Conservation (phyloP, 2,113 vertebrate species). For the Crocuta crocuta region DNA sequence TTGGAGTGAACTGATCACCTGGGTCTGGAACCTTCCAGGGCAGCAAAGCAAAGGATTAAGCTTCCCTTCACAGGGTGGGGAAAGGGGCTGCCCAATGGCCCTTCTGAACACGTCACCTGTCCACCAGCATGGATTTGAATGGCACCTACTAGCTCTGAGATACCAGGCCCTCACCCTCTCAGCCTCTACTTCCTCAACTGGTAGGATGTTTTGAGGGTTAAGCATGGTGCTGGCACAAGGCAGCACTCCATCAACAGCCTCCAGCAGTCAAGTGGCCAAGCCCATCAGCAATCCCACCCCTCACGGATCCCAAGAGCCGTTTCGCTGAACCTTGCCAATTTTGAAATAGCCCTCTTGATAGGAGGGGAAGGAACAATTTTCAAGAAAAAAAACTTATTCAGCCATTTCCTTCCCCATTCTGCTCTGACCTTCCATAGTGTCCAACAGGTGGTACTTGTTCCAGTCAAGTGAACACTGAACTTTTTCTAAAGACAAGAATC, state of each 20-base stretch:
- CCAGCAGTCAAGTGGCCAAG: background rate
- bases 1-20: background rate
- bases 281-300: background rate
- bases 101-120: background rate
- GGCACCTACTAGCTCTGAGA: background rate
- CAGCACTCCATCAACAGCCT: background rate
- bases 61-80: background rate
- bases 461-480: background rate
- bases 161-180: accelerated
- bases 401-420: conserved; percentile 70
- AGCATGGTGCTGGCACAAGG: background rate
- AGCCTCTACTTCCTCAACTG: background rate
- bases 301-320: background rate
- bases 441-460: conserved; percentile 56
- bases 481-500: conserved; percentile 47
- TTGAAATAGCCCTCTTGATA: background rate
- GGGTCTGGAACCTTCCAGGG: background rate
- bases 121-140: background rate
- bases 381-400: background rate
- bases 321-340: background rate
- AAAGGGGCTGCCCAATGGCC: background rate
- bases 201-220: accelerated
- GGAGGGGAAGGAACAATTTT: background rate
- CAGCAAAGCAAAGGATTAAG: background rate
- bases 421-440: background rate